A percentile compares a stretch with the other conserved stretches of the same genome.
Conservation (phyloP, 2,797 vertebrate species). For the Cyclopterus lumpus region DNA sequence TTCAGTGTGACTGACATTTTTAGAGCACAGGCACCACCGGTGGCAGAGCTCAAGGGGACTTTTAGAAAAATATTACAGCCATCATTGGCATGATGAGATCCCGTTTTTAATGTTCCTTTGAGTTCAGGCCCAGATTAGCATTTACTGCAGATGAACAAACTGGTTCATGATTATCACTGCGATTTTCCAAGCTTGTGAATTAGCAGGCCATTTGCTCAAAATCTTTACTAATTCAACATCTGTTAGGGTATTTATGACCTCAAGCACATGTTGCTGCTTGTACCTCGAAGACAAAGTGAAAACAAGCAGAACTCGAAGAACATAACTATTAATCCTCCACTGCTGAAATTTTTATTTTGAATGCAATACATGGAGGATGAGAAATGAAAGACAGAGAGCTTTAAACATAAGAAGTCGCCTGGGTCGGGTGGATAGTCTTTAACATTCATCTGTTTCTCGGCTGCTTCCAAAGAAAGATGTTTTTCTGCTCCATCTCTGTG, state of each 20-base stretch:
- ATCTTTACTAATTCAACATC: conserved; percentile 63
- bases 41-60: conserved; percentile 65
- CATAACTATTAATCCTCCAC: conserved; percentile 40
- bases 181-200: conserved; percentile 55
- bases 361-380: conserved; percentile 22
- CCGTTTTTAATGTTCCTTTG: conserved; percentile 63
- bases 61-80: conserved; percentile 70
- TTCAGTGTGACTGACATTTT: conserved; percentile 81
- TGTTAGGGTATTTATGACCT: conserved; percentile 46
- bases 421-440: conserved; percentile 49
- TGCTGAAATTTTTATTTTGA: conserved; percentile 47
- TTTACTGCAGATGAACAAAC: conserved; percentile 61
- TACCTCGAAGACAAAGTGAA: conserved; percentile 59
- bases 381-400: conserved; percentile 41
- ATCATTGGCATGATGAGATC: conserved; percentile 62
- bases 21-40: conserved; percentile 74
- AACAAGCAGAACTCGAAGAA: conserved; percentile 50
- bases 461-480: conserved; percentile 65
- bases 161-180: conserved; percentile 51
- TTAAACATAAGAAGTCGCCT: conserved; percentile 45
- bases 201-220: conserved; percentile 56
- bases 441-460: conserved; percentile 64
- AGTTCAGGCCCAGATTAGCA: conserved; percentile 66
- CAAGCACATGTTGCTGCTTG: conserved; percentile 53
- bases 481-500: conserved; percentile 75